Evolutionary conservation across 2,888 invertebrate species (phyloP), one percentile per base, ranked within the genome.

Genomic region (Noctua janthina): DNA sequence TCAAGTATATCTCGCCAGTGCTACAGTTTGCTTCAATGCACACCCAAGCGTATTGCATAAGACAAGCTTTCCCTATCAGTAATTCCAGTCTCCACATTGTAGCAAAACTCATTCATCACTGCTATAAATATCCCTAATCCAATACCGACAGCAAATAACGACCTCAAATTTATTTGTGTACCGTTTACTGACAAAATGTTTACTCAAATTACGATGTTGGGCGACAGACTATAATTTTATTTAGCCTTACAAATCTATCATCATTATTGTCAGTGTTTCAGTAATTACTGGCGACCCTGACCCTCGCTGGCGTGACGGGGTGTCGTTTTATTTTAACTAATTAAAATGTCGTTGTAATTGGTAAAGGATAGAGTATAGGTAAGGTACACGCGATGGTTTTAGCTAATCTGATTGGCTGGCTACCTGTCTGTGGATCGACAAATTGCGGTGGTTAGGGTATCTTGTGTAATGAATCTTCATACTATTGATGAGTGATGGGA

Each of bases 321-420:
- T 82, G 68, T 79, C 80, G 76, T 79, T 88, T 76, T 80, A 77
- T 79, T 86, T 88, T 76, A 82, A 86, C 80, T 85, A 89, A 89
- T 90, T 89, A 88, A 81, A 82, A 77, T 69, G 79, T 77, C 69
- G 66, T 81, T 56, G 76, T 86, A 88, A 88, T 82, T 86, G 83
- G 73, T 83, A 70, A 82, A 72, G 49, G 70, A 81, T 43, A 76
- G 79, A 71, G 67, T 62, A 56, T 73, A 43, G 29, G 20, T 23
- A 74, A 29, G 29, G 20, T 23, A 74, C 89, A 88, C 78, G 88
- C 88, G 69, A 89, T 29, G 59, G 78, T 76, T 69, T 74, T 56
- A 49, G 23, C 59, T 78, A 29, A 23, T 73, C 56, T 51, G 51
- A 59, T 64, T 43, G 66, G 35, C 20, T 29, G 39, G 43, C 13